Evolutionary conservation across 2,113 vertebrate species (phyloP), one percentile per base, ranked within the genome.

Genomic region (Strix aluco): DNA sequence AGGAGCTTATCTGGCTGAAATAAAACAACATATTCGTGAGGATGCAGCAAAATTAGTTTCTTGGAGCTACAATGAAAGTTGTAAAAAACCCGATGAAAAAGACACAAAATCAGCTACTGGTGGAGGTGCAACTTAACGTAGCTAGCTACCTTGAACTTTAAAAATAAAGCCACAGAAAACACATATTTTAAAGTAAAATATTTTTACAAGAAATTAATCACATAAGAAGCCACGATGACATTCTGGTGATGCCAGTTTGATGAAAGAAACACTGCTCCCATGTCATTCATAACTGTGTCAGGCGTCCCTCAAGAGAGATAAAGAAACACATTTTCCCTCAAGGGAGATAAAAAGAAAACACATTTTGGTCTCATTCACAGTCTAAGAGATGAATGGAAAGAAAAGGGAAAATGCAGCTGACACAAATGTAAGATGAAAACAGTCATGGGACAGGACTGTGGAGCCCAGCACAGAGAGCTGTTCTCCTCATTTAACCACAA

Each of bases 201-300:
- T 47, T 72, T 91, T 85, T 80, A 58, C 19, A 69, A 79, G 1
- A 81, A 85, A 94, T 83, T 52, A 88, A 57, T 81, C 81, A 38
- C 32, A 13, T 51, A 70, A 72, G 36, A 77, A 91, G n/a, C 29
- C 62, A 87, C 20, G 10, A 82, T 42, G 40, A 49, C 51, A 88
- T 82, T 80, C 46, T 63, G 10, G 11, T 86, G 51, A 81, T 47
- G 63, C 14, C 81, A 78, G 51, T 32, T 29, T 81, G 86, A 91
- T 87, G 58, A 91, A 85, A 80, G 44, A 79, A 95, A 54, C 46
- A 22, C 36, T 80, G 83, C 32, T 92, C 10, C 58, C 13, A 4
- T 85, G 46, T 69, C 77, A 92, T 89, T 93, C 91, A 82, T 82
- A 92, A 96, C 80, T 91, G 36, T 93, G 63, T 73, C 70, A 85